These are phyloP conservation scores for Ophraella communa DNA, from an alignment of 2,888 invertebrate genomes.

Conservation along the genomic window DNA sequence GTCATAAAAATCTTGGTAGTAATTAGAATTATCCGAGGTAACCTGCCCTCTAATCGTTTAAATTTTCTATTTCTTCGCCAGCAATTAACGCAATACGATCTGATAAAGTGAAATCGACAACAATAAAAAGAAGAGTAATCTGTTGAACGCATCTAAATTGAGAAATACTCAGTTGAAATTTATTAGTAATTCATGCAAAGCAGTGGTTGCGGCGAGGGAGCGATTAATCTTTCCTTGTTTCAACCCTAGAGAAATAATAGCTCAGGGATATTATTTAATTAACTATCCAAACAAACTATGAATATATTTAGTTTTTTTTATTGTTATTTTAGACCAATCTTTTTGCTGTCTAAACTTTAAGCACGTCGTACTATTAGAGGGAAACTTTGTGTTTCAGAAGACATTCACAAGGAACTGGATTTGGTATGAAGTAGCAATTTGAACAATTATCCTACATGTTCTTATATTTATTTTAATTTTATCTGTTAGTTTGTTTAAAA, in stretches of 20 bases:
- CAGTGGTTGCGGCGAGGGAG: conserved; percentile 9
- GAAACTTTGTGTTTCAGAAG: no score
- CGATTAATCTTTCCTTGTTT: neutral
- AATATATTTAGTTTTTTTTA: neutral
- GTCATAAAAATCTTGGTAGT: no score
- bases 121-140: conserved; percentile 33
- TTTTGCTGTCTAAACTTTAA: no score
- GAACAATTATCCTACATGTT: no score
- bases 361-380: no score
- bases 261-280: conserved; percentile 2
- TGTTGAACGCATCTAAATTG: conserved; percentile 41
- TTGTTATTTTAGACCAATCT: no score
- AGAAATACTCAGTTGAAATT: conserved; percentile 40
- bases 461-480: no score
- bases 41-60: no score
- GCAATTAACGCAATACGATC: neutral
- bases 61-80: neutral
- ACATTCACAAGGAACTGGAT: no score
- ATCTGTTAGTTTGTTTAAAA: no score
- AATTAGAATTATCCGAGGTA: no score
- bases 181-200: conserved; percentile 41
- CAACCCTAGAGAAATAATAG: neutral
- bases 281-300: neutral
- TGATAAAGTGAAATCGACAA: neutral
- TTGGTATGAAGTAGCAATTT: no score